These are phyloP conservation scores for Hippocampus kuda DNA, from an alignment of 2,797 vertebrate species.

Conservation along the genomic window DNA sequence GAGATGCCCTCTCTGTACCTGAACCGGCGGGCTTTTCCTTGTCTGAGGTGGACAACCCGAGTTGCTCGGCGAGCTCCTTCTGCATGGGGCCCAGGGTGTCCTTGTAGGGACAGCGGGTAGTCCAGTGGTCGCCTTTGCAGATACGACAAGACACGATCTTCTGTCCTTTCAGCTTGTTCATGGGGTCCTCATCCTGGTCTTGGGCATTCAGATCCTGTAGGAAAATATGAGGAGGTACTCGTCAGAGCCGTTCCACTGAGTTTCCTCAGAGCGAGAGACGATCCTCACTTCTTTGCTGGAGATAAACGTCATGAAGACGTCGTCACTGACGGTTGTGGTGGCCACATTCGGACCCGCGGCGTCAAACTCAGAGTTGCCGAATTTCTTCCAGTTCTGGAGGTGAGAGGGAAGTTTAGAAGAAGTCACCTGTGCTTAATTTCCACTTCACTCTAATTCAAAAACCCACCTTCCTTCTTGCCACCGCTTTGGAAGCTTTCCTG, in stretches of 20 bases:
- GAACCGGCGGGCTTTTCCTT: constrained; percentile 81
- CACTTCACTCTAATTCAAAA: not conserved
- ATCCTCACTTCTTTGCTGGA: constrained; percentile 86
- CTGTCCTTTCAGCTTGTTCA: constrained; percentile 96
- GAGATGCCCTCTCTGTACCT: constrained; percentile 23
- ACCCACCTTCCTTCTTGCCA: constrained; percentile 85
- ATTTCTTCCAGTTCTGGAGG: constrained; percentile 92
- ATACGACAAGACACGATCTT: constrained; percentile 96
- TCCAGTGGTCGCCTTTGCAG: constrained; percentile 98
- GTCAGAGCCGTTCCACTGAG: not conserved
- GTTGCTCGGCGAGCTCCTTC: constrained; percentile 92
- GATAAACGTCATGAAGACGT: constrained; percentile 95
- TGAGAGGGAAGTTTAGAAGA: not conserved
- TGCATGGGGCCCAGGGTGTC: constrained; percentile 97
- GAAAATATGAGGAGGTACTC: not conserved
- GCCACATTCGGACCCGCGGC: constrained; percentile 85
- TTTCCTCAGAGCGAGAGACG: no score
- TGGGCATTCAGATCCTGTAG: constrained; percentile 83
- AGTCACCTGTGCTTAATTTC: not conserved
- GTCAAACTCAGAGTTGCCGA: constrained; percentile 88
- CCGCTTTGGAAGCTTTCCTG: constrained; percentile 90
- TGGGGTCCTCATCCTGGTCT: constrained; percentile 91
- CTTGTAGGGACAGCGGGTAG: constrained; percentile 95
- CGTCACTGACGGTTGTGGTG: constrained; percentile 93
- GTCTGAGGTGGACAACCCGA: constrained; percentile 85